Percentiles rank a stretch among this genome's conserved stretches.
Evolutionary conservation across 92 coral and sea anemone genomes (phyloP).

Genomic region (Parazoanthus atlanticus): DNA sequence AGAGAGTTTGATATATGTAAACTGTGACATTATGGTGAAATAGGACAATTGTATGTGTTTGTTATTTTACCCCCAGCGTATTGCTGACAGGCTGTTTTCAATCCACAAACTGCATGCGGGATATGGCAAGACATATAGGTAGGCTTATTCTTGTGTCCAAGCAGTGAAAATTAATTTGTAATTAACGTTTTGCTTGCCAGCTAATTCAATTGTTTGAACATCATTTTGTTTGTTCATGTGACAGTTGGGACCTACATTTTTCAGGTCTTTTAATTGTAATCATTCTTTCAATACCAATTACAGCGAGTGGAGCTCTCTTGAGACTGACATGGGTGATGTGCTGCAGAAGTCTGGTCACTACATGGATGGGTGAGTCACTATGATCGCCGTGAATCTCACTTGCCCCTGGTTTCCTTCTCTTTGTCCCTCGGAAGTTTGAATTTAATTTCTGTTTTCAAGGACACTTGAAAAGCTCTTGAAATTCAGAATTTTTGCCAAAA

Average conservation of each 20-base stretch:
- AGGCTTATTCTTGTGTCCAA: not conserved
- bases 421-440: too few species aligned
- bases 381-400: not conserved
- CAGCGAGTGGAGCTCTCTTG: constrained; percentile 97
- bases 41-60: too few species aligned
- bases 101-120: constrained; percentile 93
- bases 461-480: too few species aligned
- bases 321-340: constrained; percentile 94
- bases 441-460: too few species aligned
- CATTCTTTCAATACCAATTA: not conserved
- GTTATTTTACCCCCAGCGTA: constrained; percentile 53
- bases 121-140: constrained; percentile 96
- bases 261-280: not conserved
- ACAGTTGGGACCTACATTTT: not conserved
- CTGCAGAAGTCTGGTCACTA: constrained; percentile 97
- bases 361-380: constrained; percentile 86
- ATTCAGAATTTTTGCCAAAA: too few species aligned
- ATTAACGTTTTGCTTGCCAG: not conserved
- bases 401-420: not conserved
- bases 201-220: not conserved
- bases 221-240: not conserved
- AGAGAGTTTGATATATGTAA: too few species aligned
- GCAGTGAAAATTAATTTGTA: not conserved
- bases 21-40: too few species aligned
- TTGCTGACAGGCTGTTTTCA: constrained; percentile 77